phyloP scores from a whole-genome alignment of 1,140 invertebrate genomes.

The Muscidifurax raptorellus region DNA sequence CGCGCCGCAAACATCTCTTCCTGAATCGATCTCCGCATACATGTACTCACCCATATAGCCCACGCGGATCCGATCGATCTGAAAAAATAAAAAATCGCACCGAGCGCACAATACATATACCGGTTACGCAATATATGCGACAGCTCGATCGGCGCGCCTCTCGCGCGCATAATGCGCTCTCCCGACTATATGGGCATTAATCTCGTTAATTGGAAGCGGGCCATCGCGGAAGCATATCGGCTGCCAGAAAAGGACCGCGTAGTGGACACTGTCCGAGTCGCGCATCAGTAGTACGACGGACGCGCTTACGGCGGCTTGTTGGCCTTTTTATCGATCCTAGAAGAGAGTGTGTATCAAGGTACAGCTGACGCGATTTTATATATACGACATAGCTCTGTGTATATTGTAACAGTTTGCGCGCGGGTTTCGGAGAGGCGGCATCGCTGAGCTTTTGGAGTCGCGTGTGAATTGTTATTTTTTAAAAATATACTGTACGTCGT shows the following conservation, averaged over 20 bases:
- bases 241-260: constrained; percentile 22
- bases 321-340: neutral
- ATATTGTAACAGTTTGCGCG: neutral
- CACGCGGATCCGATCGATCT: neutral
- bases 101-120: neutral
- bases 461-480: neutral
- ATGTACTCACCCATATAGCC: neutral
- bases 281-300: neutral
- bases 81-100: constrained; percentile 8
- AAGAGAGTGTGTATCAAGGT: constrained; percentile 28
- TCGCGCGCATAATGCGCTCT: neutral
- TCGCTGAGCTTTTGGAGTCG: neutral
- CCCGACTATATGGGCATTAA: neutral
- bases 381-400: neutral
- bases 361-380: neutral
- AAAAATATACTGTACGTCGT: neutral
- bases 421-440: neutral
- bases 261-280: neutral
- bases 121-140: neutral
- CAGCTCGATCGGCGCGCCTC: neutral
- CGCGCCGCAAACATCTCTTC: neutral
- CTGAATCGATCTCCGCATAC: neutral
- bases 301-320: neutral
- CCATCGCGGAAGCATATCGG: constrained; percentile 39
- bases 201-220: constrained; percentile 42